Conservation (phyloP, 2,888 invertebrate species). For the Eupithecia subfuscata region DNA sequence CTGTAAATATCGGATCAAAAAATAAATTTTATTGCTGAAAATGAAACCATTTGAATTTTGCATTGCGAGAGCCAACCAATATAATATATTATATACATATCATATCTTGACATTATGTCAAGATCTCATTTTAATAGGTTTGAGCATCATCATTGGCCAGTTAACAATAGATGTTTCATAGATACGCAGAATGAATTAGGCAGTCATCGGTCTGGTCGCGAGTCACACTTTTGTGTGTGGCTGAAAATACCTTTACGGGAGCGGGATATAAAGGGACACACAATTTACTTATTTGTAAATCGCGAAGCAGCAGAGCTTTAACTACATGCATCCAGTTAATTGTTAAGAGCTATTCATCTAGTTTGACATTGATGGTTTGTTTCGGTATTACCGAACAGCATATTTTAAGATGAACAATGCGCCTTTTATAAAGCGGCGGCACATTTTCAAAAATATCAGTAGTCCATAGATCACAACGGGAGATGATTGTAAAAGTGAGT, state of each 20-base stretch:
- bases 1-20: too few species aligned
- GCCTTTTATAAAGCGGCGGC: constrained; percentile 72
- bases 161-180: neutral
- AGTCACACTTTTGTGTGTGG: neutral
- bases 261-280: neutral
- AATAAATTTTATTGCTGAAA: too few species aligned
- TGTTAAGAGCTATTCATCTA: constrained; percentile 75
- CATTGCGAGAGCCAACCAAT: too few species aligned
- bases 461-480: constrained; percentile 68
- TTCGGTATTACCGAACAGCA: constrained; percentile 80
- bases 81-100: too few species aligned
- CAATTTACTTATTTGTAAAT: neutral
- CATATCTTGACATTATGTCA: too few species aligned
- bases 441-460: constrained; percentile 75
- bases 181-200: neutral
- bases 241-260: neutral
- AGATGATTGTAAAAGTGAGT: constrained; percentile 79
- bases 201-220: neutral
- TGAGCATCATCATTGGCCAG: neutral
- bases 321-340: constrained; percentile 52
- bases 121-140: neutral
- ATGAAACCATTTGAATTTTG: too few species aligned
- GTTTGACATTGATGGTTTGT: constrained; percentile 82
- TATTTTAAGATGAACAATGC: constrained; percentile 75
- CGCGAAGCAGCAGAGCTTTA: neutral